Evolutionary conservation across 2,113 vertebrate genomes (phyloP).

Genomic region (Corvus moneduloides): DNA sequence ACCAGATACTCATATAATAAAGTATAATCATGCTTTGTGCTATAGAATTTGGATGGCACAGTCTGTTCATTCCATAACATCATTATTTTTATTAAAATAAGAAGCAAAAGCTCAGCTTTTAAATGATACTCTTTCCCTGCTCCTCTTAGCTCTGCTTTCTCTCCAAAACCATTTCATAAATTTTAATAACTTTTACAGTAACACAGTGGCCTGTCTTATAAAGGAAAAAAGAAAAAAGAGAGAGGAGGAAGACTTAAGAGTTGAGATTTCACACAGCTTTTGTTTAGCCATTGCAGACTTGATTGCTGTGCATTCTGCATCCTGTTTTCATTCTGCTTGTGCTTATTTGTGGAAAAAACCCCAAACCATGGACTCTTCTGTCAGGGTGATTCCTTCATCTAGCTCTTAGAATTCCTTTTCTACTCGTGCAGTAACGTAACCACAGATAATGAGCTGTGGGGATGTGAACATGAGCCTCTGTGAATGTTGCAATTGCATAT

Average conservation of each 20-base stretch:
- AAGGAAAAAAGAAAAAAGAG: not conserved
- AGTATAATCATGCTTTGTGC: not conserved
- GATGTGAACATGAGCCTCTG: not conserved
- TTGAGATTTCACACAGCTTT: not conserved
- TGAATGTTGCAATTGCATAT: not conserved
- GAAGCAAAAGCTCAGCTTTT: not conserved
- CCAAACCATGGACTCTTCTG: not conserved
- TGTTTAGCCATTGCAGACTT: not conserved
- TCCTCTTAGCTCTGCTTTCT: not conserved
- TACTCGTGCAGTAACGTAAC: not conserved
- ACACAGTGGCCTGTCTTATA: not conserved
- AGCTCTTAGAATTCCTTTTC: not conserved
- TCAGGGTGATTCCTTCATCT: conserved; percentile 23
- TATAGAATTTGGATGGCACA: not conserved
- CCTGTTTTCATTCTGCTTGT: not conserved
- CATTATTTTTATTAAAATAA: not conserved
- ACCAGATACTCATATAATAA: not conserved
- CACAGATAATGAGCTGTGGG: not conserved
- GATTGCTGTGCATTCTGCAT: not conserved
- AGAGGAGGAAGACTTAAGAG: not conserved
- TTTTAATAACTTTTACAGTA: not conserved
- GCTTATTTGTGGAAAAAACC: not conserved
- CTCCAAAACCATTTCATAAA: not conserved
- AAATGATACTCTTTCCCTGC: not conserved
- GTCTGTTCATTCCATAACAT: not conserved